Base-by-base conservation (phyloP, 2,113 vertebrate genomes). In the Podarcis raffonei region DNA sequence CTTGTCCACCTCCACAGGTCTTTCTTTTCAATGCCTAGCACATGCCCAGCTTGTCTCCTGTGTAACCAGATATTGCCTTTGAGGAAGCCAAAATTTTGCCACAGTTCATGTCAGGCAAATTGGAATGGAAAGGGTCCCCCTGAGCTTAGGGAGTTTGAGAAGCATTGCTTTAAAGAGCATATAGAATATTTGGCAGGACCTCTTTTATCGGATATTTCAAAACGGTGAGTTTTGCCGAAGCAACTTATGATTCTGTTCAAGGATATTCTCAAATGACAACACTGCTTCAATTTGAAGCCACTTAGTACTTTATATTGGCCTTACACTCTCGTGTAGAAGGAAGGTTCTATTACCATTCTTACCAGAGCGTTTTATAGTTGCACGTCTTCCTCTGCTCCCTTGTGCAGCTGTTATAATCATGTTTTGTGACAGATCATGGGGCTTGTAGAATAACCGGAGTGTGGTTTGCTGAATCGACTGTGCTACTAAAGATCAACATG, bases 351-450 rank as follows among this genome's bases (percentile, higher is more conserved):
- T 90, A 68, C 89, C 37, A 81, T 81, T 84, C 92, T 88, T 89
- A 12, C 89, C 90, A 81, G 82, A 85, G 80, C 84, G 13, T 86
- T 86, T 86, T 5, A 80, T 86, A 90, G 25, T 71, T 82, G 35
- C 74, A 89, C 90, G 93, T 92, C 57, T 77, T 79, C 82, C 80
- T 89, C 89, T 90, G 74, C 81, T 93, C 78, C 91, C 88, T 76
- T 35, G 79, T 93, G 0, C 87, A 89, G 88, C 87, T 80, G 89
- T 92, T 94, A 87, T 87, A 92, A 84, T 91, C 91, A 95, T 92
- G 69, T 89, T 92, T 91, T 82, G 90, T 91, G 93, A 92, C 90
- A 92, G 86, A 86, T 91, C 71, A 53, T 74, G 0, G 0, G 85
- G 90, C 84, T 88, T 71, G 25, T 27, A 4, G 32, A 86, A 82